A percentile compares a stretch with the other conserved stretches of the same genome.
Evolutionary conservation across 2,888 invertebrate species (phyloP).

Genomic region (Oligia fasciuncula): DNA sequence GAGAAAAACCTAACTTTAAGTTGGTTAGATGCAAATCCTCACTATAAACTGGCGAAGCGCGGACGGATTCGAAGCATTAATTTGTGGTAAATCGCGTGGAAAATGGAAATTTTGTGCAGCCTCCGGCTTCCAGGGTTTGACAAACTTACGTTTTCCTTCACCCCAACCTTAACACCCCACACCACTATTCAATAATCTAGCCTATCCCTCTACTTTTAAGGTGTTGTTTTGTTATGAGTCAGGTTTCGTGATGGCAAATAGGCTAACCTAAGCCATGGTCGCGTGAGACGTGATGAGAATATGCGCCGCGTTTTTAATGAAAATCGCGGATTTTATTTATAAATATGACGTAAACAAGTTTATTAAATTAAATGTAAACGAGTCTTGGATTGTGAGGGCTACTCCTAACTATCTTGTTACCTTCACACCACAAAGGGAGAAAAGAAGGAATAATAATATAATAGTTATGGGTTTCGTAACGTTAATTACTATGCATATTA

Average conservation of each 20-base stretch:
- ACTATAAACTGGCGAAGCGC: conserved; percentile 86
- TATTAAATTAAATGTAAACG: conserved; percentile 14
- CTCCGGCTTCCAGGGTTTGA: conserved; percentile 77
- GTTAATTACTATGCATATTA: too few species aligned
- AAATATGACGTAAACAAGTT: conserved; percentile 62
- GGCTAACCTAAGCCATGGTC: conserved; percentile 55
- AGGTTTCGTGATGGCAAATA: conserved; percentile 23
- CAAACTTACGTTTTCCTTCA: conserved; percentile 72
- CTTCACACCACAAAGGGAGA: not conserved
- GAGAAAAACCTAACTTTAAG: conserved; percentile 73
- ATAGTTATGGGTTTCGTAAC: too few species aligned
- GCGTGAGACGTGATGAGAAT: conserved; percentile 82
- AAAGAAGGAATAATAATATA: not conserved
- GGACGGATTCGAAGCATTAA: conserved; percentile 88
- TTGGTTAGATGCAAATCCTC: conserved; percentile 84
- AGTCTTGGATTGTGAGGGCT: not conserved
- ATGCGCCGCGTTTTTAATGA: conserved; percentile 79
- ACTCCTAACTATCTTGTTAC: not conserved
- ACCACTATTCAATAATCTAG: conserved; percentile 37
- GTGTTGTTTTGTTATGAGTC: conserved; percentile 44
- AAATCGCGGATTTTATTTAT: conserved; percentile 71
- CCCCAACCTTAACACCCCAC: conserved; percentile 43
- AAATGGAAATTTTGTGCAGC: conserved; percentile 90
- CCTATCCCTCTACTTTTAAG: conserved; percentile 63
- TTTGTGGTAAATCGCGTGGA: conserved; percentile 89